A percentile compares a stretch with the other conserved stretches of the same genome.
These are phyloP conservation scores for Pelecanoides urinatrix DNA, from an alignment of 2,113 vertebrate species.

Conservation along the genomic window DNA sequence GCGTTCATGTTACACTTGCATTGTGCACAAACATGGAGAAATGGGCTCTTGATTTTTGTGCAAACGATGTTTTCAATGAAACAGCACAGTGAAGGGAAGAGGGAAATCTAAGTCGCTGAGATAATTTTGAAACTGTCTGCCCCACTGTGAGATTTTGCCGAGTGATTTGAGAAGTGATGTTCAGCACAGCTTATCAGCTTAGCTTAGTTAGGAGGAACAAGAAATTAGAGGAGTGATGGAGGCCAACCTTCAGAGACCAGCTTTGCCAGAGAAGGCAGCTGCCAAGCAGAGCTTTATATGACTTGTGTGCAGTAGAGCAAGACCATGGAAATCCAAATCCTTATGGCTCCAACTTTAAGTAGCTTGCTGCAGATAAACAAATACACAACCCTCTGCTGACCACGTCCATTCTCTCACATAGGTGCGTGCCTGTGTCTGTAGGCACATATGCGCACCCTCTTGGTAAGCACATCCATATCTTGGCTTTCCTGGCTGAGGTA, in stretches of 20 bases:
- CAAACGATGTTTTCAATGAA: background rate
- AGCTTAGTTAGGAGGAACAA: slow-evolving; percentile 17
- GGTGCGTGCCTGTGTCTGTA: accelerated
- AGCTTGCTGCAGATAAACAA: slow-evolving; percentile 7
- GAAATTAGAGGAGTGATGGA: background rate
- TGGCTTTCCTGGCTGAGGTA: background rate
- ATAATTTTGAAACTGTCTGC: background rate
- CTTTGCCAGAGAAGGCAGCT: slow-evolving; percentile 24
- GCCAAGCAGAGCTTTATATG: slow-evolving; percentile 23
- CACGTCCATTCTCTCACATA: accelerated
- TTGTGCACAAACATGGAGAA: accelerated
- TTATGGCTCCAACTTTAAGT: background rate
- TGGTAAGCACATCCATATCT: background rate
- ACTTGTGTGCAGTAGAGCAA: background rate
- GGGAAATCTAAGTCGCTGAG: background rate
- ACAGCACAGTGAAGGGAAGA: background rate
- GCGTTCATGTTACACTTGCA: accelerated
- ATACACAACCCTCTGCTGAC: background rate
- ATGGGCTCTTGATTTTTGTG: background rate
- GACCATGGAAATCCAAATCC: slow-evolving; percentile 10
- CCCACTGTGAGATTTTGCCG: background rate
- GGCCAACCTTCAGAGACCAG: slow-evolving; percentile 21
- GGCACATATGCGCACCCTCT: accelerated
- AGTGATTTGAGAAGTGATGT: background rate
- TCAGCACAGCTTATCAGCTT: slow-evolving; percentile 26